phyloP scores from a whole-genome alignment of 2,888 invertebrate species.

The Drosophila silvestris region DNA sequence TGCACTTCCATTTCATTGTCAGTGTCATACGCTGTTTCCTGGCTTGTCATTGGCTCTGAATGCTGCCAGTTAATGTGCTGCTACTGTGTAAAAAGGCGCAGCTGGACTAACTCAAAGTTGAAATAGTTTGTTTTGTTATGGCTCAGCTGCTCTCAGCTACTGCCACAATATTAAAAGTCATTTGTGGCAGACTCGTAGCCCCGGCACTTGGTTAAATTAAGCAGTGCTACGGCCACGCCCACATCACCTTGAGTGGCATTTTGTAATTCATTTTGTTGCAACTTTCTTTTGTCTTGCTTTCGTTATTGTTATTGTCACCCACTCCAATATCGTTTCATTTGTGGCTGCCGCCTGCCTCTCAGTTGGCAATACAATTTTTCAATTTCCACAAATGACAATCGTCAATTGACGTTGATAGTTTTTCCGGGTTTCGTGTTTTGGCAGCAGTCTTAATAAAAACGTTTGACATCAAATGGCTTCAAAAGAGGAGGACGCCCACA shows the following conservation, averaged over 20 bases:
- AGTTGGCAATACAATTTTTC: conserved; percentile 65
- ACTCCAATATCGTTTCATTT: conserved; percentile 46
- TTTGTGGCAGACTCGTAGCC: conserved; percentile 18
- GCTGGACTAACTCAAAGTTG: conserved; percentile 45
- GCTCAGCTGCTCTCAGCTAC: conserved; percentile 21
- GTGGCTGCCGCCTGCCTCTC: conserved; percentile 8
- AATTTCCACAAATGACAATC: conserved; percentile 72
- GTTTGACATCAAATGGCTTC: conserved; percentile 59
- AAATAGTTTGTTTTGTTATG: conserved; percentile 22
- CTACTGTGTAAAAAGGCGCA: conserved; percentile 25
- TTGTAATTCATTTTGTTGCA: conserved; percentile 55
- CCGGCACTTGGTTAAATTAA: conserved; percentile 50
- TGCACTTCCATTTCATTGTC: conserved; percentile 80
- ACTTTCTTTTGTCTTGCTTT: conserved; percentile 46
- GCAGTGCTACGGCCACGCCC: conserved; percentile 44
- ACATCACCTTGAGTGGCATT: conserved; percentile 52
- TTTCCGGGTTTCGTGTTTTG: conserved; percentile 60
- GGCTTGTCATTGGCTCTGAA: conserved; percentile 66
- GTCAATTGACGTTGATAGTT: conserved; percentile 71
- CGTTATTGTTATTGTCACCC: conserved; percentile 25
- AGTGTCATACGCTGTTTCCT: conserved; percentile 65
- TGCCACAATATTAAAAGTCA: conserved; percentile 51
- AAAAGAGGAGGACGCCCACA: conserved; percentile 58
- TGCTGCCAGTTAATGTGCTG: conserved; percentile 58
- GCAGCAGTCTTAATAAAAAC: conserved; percentile 62